Evolutionary conservation across 2,113 vertebrate species (phyloP), one percentile per base, ranked within the genome.

Genomic region (Cottus gobio): DNA sequence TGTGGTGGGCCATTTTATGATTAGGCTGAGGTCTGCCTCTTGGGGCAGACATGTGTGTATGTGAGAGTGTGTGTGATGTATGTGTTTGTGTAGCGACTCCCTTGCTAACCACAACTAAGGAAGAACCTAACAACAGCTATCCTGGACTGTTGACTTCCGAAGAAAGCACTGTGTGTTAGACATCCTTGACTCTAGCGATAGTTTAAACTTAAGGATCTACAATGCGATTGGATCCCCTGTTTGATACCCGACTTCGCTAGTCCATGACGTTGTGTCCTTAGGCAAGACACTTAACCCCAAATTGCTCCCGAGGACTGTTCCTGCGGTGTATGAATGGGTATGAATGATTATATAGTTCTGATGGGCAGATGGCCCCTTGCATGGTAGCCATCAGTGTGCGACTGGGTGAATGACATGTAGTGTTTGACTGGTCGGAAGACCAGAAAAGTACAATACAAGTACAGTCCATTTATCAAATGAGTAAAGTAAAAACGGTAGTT

Each of bases 1-100:
- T 85, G 83, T 79, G 60, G 57, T 65, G 66, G 62, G 36, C 63
- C 66, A 84, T 86, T 86, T 86, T 71, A 83, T 85, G 76, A 76
- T 83, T 52, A 2, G 79, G 61, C 64, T 86, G 79, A 77, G 87
- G 36, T 85, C 61, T 86, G 74, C 69, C 68, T 85, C 77, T 80
- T 28, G 44, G 42, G 60, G 52, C 26, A 84, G 74, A 66, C 79
- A 82, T 79, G 82, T 71, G 63, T 71, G 77, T 39, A 2, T 75
- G 24, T 70, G 22, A 31, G 74, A 15, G 3, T 24, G 22, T 26
- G 46, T 48, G 70, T 1, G 11, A 58, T 60, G n/a, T 18, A 62
- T 63, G 48, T 50, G 61, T 82, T 65, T 73, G 31, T 71, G 48
- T 28, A 44, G 30, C 31, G 34, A 66, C 69, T 82, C 24, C 3